Conservation (phyloP, 2,113 vertebrate genomes). For the Cavia porcellus region DNA sequence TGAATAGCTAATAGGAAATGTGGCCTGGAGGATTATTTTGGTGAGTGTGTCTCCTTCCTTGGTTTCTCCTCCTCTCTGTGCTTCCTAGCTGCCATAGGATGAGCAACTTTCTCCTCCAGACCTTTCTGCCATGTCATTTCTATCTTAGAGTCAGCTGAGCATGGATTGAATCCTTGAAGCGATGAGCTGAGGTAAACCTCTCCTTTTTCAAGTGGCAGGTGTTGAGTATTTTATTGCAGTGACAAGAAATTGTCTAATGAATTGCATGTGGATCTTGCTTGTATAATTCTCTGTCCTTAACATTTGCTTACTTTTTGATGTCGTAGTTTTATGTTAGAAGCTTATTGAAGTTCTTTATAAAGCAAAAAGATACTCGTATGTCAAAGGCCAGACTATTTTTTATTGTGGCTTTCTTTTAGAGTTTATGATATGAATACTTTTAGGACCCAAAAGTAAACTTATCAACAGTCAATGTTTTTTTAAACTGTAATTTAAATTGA, state of each 20-base stretch:
- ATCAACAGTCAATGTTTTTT: conserved; percentile 53
- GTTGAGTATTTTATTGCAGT: neutral
- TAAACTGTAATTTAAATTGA: conserved; percentile 57
- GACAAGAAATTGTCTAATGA: neutral
- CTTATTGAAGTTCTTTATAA: conserved; percentile 19
- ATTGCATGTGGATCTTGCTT: neutral
- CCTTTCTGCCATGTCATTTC: neutral
- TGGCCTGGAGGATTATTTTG: neutral
- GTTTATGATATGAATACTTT: conserved; percentile 56
- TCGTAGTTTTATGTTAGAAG: conserved; percentile 27
- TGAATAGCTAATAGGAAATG: neutral
- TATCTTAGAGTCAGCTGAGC: neutral
- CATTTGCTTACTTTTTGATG: conserved; percentile 28
- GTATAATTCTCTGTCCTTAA: conserved; percentile 11
- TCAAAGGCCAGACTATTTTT: conserved; percentile 8
- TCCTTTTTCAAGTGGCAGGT: neutral
- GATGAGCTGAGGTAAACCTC: neutral
- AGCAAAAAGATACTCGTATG: neutral
- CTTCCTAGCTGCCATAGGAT: neutral
- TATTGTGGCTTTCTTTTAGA: conserved; percentile 26
- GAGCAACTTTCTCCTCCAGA: neutral
- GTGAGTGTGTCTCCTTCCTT: neutral
- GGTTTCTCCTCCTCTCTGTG: neutral
- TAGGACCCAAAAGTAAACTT: conserved; percentile 47
- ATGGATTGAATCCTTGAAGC: neutral